phyloP scores from a whole-genome alignment of 2,797 vertebrate genomes.

The Galagoides demidoff region DNA sequence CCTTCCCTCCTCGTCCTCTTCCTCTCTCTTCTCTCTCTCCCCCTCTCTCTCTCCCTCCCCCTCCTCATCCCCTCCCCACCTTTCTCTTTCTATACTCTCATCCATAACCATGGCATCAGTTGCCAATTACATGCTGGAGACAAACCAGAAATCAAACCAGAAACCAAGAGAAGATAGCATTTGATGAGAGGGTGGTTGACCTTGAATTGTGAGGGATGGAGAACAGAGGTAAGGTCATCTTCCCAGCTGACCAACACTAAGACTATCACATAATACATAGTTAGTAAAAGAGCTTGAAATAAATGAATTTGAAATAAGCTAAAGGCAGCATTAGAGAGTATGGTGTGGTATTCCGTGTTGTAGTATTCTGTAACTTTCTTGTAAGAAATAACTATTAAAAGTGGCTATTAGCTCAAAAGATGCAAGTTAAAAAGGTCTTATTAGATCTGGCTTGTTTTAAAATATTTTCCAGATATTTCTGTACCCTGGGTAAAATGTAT shows the following conservation, averaged over 20 bases:
- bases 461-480: not conserved
- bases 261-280: not conserved
- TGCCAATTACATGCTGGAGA: too few species aligned
- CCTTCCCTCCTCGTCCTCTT: too few species aligned
- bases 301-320: not conserved
- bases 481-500: not conserved
- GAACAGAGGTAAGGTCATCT: not conserved
- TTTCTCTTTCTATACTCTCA: not conserved
- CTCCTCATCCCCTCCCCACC: rapidly evolving
- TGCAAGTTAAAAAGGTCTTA: not conserved
- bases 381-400: not conserved
- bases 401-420: not conserved
- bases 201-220: not conserved
- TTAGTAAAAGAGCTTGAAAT: not conserved
- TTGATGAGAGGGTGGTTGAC: not conserved
- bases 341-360: not conserved
- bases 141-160: too few species aligned
- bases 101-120: not conserved
- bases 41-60: too few species aligned
- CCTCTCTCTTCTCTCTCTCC: too few species aligned
- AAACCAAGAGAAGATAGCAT: too few species aligned
- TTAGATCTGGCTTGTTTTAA: not conserved
- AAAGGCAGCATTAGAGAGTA: not conserved
- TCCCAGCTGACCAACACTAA: rapidly evolving
- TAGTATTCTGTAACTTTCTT: not conserved